Evolutionary conservation across 2,113 vertebrate genomes (phyloP).

Genomic region (Pandion haliaetus): DNA sequence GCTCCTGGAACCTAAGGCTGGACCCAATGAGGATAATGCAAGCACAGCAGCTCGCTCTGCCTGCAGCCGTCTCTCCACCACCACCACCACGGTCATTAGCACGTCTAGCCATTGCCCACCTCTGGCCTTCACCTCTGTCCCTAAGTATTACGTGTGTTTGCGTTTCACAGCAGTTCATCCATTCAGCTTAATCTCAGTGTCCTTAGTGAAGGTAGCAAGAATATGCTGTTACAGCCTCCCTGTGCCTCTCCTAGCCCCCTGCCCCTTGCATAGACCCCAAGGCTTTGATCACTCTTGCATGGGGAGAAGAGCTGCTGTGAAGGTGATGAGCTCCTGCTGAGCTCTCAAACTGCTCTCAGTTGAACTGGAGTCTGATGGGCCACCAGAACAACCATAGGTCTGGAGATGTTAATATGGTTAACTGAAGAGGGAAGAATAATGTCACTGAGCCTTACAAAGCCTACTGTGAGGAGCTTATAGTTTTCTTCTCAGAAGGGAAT

Average conservation of each 20-base stretch:
- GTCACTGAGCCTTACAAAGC: neutral
- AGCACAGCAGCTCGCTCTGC: neutral
- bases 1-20: neutral
- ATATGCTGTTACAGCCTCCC: neutral
- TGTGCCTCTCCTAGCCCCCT: neutral
- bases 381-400: neutral
- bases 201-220: neutral
- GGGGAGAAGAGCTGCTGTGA: neutral
- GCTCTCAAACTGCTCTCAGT: neutral
- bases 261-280: neutral
- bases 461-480: neutral
- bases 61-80: accelerated
- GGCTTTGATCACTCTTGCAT: accelerated
- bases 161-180: neutral
- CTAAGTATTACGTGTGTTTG: neutral
- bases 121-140: neutral
- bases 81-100: accelerated
- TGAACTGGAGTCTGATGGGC: neutral
- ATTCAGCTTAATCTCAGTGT: neutral
- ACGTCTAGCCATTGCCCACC: accelerated
- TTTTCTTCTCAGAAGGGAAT: neutral
- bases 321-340: neutral
- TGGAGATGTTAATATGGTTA: neutral
- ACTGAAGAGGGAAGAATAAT: neutral
- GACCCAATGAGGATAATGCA: neutral